phyloP scores from a whole-genome alignment of 2,797 vertebrate genomes.

The Chromis chromis region DNA sequence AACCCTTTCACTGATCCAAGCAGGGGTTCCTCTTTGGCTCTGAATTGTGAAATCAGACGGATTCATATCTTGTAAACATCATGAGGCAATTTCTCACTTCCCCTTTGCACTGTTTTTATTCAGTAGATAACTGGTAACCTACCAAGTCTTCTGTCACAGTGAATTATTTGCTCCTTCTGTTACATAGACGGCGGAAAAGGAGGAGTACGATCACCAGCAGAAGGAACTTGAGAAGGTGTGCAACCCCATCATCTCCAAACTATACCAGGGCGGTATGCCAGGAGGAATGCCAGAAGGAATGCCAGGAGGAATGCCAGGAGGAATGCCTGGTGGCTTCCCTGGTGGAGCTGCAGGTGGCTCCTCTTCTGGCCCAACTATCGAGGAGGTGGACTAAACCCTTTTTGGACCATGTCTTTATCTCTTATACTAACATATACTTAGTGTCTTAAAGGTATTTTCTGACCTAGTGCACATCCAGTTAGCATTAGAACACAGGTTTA shows the following conservation, averaged over 20 bases:
- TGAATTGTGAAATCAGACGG: conserved; percentile 20
- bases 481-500: not conserved
- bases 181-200: conserved; percentile 85
- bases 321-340: conserved; percentile 82
- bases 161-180: conserved; percentile 18
- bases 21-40: conserved; percentile 3
- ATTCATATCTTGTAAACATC: not conserved
- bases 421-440: conserved; percentile 30
- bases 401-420: conserved; percentile 12
- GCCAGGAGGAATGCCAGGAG: conserved; percentile 78
- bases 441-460: conserved; percentile 11
- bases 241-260: conserved; percentile 86
- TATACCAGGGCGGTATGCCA: conserved; percentile 83
- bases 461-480: not conserved
- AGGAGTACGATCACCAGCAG: conserved; percentile 88
- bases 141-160: not conserved
- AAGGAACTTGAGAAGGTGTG: conserved; percentile 89
- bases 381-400: conserved; percentile 83
- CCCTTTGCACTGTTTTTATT: not conserved
- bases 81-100: not conserved
- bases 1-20: not conserved
- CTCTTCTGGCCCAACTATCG: conserved; percentile 87
- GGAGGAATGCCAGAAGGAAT: conserved; percentile 79
- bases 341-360: conserved; percentile 79
- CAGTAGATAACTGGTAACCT: not conserved